phyloP scores from a whole-genome alignment of 2,113 vertebrate genomes.

The Phylloscopus trochilus region DNA sequence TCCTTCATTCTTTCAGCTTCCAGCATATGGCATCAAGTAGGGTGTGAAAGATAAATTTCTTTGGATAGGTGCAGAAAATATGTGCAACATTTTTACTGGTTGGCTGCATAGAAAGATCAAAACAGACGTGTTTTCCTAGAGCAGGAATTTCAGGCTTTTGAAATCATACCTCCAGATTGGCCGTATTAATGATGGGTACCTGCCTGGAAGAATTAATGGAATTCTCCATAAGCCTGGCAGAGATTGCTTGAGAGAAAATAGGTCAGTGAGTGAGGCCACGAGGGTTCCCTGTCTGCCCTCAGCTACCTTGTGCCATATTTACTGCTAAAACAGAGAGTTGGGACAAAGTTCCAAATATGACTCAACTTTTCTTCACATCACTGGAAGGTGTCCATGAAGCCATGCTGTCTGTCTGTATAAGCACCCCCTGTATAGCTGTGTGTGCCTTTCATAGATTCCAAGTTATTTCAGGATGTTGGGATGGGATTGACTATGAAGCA shows the following conservation, averaged over 20 bases:
- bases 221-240: background rate
- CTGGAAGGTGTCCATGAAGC: background rate
- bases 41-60: slow-evolving; percentile 75
- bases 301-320: background rate
- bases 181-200: background rate
- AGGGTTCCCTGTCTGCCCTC: background rate
- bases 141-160: slow-evolving; percentile 39
- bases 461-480: background rate
- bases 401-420: accelerated
- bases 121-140: slow-evolving; percentile 34
- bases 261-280: background rate
- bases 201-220: background rate
- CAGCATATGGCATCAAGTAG: slow-evolving; percentile 67
- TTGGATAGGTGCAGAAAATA: slow-evolving; percentile 67
- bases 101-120: slow-evolving; percentile 49
- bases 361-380: background rate
- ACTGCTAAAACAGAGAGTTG: background rate
- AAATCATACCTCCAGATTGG: background rate
- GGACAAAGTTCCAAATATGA: background rate
- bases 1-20: slow-evolving; percentile 67
- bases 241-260: background rate
- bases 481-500: background rate
- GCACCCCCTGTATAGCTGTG: background rate
- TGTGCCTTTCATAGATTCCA: accelerated
- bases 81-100: slow-evolving; percentile 45